Conservation (phyloP, 2,797 vertebrate species). For the Pipistrellus kuhlii region DNA sequence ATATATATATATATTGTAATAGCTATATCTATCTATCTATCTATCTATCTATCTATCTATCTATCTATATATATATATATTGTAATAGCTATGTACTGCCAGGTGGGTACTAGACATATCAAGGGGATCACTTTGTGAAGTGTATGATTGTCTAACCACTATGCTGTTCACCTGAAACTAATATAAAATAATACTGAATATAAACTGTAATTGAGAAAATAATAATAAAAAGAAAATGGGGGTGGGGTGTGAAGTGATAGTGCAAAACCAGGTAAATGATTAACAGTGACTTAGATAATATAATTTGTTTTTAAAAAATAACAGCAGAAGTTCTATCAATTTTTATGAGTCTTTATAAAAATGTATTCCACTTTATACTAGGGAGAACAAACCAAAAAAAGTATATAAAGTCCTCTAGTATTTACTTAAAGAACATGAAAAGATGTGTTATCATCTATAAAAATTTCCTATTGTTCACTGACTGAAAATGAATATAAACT, state of each 20-base stretch:
- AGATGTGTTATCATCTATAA: background rate
- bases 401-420: background rate
- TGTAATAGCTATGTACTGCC: background rate
- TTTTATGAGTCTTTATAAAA: background rate
- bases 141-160: background rate
- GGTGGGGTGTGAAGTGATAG: background rate
- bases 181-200: background rate
- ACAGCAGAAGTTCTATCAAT: background rate
- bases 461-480: background rate
- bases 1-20: no score
- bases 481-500: background rate
- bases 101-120: background rate
- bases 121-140: background rate
- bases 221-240: background rate
- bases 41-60: no score
- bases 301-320: background rate
- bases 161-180: background rate
- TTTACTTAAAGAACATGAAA: background rate
- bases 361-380: background rate
- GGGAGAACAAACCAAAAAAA: background rate
- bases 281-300: background rate
- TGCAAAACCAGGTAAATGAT: background rate
- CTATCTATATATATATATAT: no score
- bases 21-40: no score
- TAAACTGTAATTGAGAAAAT: background rate